These are phyloP conservation scores for Bombus confusus DNA, from an alignment of 1,140 invertebrate genomes.

Conservation along the genomic window DNA sequence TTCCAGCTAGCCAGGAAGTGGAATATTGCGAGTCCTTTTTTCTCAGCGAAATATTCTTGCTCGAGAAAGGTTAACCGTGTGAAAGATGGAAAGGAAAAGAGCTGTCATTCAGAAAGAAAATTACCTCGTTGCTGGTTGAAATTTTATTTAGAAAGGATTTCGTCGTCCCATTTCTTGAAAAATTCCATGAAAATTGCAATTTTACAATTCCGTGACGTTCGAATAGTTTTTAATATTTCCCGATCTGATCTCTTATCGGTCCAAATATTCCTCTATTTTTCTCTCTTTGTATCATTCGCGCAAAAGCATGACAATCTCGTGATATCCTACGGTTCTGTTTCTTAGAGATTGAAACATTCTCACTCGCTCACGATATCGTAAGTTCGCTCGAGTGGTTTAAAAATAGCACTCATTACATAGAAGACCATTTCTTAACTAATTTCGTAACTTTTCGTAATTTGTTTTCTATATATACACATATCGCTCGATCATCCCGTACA, in stretches of 20 bases:
- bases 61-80: neutral
- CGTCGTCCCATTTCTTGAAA: too few species aligned
- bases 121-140: neutral
- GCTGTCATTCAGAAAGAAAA: neutral
- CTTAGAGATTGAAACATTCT: neutral
- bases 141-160: slow-evolving; percentile 1
- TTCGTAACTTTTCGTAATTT: too few species aligned
- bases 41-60: neutral
- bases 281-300: too few species aligned
- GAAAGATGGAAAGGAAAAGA: neutral
- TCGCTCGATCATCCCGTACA: neutral
- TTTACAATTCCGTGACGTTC: neutral
- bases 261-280: neutral
- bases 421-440: too few species aligned
- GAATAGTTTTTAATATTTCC: neutral
- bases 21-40: neutral
- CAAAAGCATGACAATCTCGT: neutral
- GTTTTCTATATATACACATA: too few species aligned
- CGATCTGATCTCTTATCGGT: neutral
- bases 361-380: too few species aligned
- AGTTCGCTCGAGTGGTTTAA: too few species aligned
- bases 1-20: neutral
- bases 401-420: too few species aligned
- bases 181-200: neutral
- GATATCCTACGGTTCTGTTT: neutral